Evolutionary conservation across 2,797 vertebrate genomes (phyloP).

Genomic region (Tragelaphus oryx): DNA sequence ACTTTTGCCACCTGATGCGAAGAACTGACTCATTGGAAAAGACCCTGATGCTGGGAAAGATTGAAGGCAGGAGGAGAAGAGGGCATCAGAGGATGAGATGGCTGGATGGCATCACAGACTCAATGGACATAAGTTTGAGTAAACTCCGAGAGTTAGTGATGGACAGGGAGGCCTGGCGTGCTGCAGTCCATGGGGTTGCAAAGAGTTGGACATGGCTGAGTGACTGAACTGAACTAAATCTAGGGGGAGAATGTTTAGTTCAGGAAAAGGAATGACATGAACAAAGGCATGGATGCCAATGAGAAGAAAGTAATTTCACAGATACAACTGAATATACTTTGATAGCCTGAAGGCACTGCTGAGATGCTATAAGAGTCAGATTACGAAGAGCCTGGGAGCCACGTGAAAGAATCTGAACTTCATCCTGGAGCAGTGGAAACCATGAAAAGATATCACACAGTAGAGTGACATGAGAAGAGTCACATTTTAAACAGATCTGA

Average conservation of each 20-base stretch:
- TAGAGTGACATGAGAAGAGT: neutral
- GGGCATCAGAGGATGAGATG: neutral
- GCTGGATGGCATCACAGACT: neutral
- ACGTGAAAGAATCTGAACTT: neutral
- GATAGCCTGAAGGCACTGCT: neutral
- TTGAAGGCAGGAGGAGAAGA: rapidly evolving
- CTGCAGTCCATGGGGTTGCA: neutral
- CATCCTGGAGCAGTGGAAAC: neutral
- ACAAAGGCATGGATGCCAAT: neutral
- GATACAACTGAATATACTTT: neutral
- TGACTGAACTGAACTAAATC: neutral
- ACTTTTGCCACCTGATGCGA: neutral
- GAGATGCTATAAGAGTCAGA: neutral
- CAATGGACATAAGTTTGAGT: neutral
- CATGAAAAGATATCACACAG: rapidly evolving
- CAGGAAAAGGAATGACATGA: neutral
- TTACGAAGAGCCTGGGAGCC: neutral
- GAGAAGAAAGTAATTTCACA: neutral
- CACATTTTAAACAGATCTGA: neutral
- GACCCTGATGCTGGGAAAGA: neutral
- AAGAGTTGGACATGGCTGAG: neutral
- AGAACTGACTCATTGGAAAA: neutral
- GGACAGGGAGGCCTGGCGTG: neutral
- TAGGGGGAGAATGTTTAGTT: neutral
- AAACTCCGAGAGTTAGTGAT: neutral